A percentile compares a stretch with the other conserved stretches of the same genome.
These are phyloP conservation scores for Frankliniella fusca DNA, from an alignment of 2,888 invertebrate genomes.

Conservation along the genomic window DNA sequence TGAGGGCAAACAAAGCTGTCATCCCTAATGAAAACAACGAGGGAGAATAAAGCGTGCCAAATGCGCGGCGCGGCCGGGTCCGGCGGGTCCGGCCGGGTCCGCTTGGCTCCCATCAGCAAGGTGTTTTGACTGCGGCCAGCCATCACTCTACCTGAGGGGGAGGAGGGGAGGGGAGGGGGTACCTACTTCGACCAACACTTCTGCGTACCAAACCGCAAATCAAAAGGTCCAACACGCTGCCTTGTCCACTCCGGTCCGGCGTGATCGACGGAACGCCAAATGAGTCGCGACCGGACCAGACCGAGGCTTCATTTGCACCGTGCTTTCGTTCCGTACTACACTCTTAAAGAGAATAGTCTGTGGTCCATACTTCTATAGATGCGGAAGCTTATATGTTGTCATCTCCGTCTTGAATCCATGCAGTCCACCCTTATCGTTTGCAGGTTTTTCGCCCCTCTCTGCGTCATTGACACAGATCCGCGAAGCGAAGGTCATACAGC, in stretches of 20 bases:
- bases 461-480: background rate
- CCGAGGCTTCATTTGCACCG: background rate
- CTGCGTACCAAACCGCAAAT: constrained; percentile 16
- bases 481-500: background rate
- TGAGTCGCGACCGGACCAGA: background rate
- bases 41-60: background rate
- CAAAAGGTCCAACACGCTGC: background rate
- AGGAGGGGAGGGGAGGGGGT: background rate
- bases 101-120: background rate
- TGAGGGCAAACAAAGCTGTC: background rate
- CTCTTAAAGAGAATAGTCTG: background rate
- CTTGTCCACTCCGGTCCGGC: background rate
- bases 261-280: background rate
- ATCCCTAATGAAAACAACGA: background rate
- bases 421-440: background rate
- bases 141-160: background rate
- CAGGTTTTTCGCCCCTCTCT: background rate
- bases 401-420: too few species aligned
- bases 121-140: background rate
- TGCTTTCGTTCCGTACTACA: background rate
- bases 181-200: background rate
- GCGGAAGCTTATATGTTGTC: too few species aligned
- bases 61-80: background rate
- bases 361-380: background rate
- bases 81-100: background rate